Base-by-base conservation (phyloP, 2,888 invertebrate genomes). In the Darwinula stevensoni region DNA sequence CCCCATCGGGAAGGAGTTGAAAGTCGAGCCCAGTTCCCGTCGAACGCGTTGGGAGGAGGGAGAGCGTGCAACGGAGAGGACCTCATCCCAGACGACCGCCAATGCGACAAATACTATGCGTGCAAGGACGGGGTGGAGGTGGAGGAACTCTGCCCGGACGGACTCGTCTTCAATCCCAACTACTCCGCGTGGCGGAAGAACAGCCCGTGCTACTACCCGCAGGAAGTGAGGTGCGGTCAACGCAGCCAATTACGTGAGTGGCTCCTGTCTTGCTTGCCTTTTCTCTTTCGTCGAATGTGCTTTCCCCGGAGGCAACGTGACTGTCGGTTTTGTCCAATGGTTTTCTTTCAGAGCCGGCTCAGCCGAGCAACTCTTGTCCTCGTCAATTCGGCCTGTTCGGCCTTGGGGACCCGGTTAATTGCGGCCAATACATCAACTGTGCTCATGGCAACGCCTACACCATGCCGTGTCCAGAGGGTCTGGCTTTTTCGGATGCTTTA, bases 61-160 rank as follows among this genome's bases (percentile, higher is more conserved):
- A n/a, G n/a, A n/a, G n/a, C n/a, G n/a, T 22, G 22, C 22, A 6
- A 6, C 9, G 22, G n/a, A 6, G 22, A 22, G 22, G 6, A 22
- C 22, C 22, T n/a, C 22, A 22, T 73, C 46, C 72, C 76, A 6
- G 76, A 76, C 45, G 64, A 67, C 11, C 67, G 70, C 43, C 76
- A 80, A 52, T 80, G 78, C 47, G 78, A 80, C 54, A 41, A 42
- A 75, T 40, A 40, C 34, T 34, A 38, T 16, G 38, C 35, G 31
- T 43, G 43, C 32, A 56, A 39, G 11, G 65, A 68, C 36, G 73
- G 74, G 15, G 43, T 37, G 11, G 62, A 67, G 33, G 68, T 63
- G 2, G 74, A 71, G 45, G 73, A 70, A 47, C 57, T 78, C 3
- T 82, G 80, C 40, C 71, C 75, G 0, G 80, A 82, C 47, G 80